phyloP scores from a whole-genome alignment of 2,888 invertebrate genomes.

The Malacosoma neustria region DNA sequence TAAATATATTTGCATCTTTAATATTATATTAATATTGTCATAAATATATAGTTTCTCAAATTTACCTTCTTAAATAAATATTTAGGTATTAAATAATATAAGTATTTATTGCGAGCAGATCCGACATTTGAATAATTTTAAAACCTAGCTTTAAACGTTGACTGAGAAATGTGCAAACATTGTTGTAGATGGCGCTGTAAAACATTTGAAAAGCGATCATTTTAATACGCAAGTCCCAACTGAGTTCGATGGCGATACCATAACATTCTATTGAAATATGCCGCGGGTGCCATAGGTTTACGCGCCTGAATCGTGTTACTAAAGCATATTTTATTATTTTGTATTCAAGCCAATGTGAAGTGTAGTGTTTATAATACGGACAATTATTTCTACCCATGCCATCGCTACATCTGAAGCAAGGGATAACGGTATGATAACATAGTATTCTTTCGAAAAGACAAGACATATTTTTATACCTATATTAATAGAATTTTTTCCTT shows the following conservation, averaged over 20 bases:
- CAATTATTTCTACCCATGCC: conserved; percentile 50
- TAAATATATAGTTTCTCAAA: too few relatives aligned
- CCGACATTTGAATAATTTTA: too few relatives aligned
- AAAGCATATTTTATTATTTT: conserved; percentile 20
- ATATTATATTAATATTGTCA: too few relatives aligned
- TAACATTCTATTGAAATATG: conserved; percentile 62
- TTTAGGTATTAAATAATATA: too few relatives aligned
- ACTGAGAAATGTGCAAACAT: too few relatives aligned
- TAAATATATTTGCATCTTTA: too few relatives aligned
- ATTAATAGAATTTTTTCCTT: neutral
- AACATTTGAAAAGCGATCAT: conserved; percentile 37
- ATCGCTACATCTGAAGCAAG: conserved; percentile 65
- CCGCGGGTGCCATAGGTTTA: conserved; percentile 45
- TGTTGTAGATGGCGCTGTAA: conserved; percentile 37
- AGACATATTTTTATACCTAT: neutral
- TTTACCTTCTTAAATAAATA: too few relatives aligned
- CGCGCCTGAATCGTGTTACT: conserved; percentile 43
- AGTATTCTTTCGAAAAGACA: conserved; percentile 10
- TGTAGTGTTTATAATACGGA: conserved; percentile 35
- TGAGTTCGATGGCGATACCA: conserved; percentile 27
- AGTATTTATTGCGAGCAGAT: too few relatives aligned
- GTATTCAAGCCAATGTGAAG: conserved; percentile 32
- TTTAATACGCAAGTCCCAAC: conserved; percentile 20
- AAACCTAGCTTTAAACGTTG: too few relatives aligned
- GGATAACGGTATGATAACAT: conserved; percentile 55